Evolutionary conservation across 2,797 vertebrate species (phyloP), one percentile per base, ranked within the genome.

Genomic region (Acrocephalus scirpaceus): DNA sequence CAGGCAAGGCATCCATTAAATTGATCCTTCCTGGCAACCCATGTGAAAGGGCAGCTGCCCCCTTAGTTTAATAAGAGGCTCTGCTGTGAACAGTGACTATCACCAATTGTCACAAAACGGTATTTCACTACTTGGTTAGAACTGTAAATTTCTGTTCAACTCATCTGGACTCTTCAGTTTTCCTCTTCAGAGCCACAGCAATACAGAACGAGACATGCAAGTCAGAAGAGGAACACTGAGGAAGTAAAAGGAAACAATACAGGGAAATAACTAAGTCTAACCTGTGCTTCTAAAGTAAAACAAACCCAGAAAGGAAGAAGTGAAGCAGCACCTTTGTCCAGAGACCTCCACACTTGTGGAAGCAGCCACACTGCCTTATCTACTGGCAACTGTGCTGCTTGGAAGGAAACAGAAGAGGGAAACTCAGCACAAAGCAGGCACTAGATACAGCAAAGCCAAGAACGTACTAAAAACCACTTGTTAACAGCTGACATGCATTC

Each of bases 401-500:
- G 77, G 76, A 90, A 81, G 86, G 72, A 91, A 88, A 94, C 90
- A 94, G 95, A 92, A 93, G 84, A 93, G 83, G 94, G 92, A 76
- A 96, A 97, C 95, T 98, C 96, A 97, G 98, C 97, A 98, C 98
- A 97, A 97, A 98, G 98, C 98, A 98, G 98, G 98, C 98, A 98
- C 98, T 98, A 98, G 97, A 97, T 97, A 98, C 97, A 98, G 98
- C 98, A 96, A 98, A 98, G 98, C 98, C 98, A 98, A 98, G 98
- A 98, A 98, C 98, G 96, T 98, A 98, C 98, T 98, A 98, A 98
- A 98, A 99, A 98, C 97, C 98, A 98, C 97, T 98, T 98, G 98
- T 98, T 98, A 98, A 98, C 98, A 97, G 98, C 98, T 98, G 98
- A 99, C 99, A 99, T 99, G 99, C 99, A 99, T 98, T 98, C 98